phyloP scores from a whole-genome alignment of 2,888 invertebrate genomes.

The Zele albiditarsus region DNA sequence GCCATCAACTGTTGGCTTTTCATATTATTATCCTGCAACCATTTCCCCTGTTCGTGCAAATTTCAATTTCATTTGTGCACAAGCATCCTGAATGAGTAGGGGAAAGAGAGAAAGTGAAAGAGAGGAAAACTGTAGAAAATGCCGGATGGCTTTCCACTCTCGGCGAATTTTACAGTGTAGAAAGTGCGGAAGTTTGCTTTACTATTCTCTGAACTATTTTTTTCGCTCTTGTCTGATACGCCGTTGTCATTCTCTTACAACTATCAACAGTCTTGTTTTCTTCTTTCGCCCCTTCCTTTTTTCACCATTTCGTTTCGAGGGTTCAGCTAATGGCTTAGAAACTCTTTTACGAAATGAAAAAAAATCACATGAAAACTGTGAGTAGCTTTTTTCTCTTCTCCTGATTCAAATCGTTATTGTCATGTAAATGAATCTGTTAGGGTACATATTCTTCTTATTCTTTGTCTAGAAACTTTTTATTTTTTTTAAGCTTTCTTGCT shows the following conservation, averaged over 20 bases:
- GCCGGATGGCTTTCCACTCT: conserved; percentile 1
- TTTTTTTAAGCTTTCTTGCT: too few relatives aligned
- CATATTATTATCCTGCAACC: neutral
- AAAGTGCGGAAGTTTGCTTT: neutral
- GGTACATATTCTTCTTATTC: too few relatives aligned
- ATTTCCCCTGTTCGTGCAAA: neutral
- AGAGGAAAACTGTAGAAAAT: neutral
- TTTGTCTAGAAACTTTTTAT: too few relatives aligned
- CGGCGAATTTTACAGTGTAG: neutral
- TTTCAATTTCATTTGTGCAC: conserved; percentile 14
- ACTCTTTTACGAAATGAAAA: neutral
- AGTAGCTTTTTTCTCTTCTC: neutral
- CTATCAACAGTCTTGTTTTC: neutral
- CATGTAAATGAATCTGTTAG: too few relatives aligned
- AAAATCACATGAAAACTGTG: neutral
- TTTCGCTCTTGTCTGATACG: neutral
- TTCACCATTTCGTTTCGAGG: neutral
- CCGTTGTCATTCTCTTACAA: neutral
- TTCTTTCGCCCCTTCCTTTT: too few relatives aligned
- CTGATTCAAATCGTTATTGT: too few relatives aligned
- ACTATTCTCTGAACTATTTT: neutral
- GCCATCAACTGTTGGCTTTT: neutral
- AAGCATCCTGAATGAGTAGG: neutral
- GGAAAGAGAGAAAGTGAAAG: neutral
- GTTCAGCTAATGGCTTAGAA: neutral